These are phyloP conservation scores for Lacanobia oleracea DNA, from an alignment of 2,888 invertebrate genomes.

Conservation along the genomic window DNA sequence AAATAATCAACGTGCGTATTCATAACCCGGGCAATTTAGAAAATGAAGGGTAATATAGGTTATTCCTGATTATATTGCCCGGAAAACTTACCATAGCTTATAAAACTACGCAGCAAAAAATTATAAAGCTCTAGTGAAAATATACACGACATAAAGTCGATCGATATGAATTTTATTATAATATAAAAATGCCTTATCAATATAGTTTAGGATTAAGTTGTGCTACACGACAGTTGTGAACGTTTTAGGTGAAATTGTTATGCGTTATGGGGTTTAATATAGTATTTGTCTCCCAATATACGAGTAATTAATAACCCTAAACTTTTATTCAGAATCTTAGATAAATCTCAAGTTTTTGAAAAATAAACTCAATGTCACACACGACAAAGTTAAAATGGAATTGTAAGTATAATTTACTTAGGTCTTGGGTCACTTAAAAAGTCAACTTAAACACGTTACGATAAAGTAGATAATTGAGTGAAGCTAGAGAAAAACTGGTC, in stretches of 20 bases:
- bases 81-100: constrained; percentile 11
- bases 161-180: constrained; percentile 57
- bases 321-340: constrained; percentile 22
- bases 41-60: constrained; percentile 11
- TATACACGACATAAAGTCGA: constrained; percentile 70
- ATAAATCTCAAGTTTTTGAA: constrained; percentile 3
- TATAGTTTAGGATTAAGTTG: constrained; percentile 68
- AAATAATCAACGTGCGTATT: neutral
- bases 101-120: constrained; percentile 60
- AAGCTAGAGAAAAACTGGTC: too few relatives aligned
- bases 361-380: neutral
- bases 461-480: constrained; percentile 5
- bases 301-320: constrained; percentile 2
- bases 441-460: neutral
- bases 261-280: constrained; percentile 22
- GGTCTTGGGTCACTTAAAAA: neutral
- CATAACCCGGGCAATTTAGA: constrained; percentile 8
- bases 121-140: constrained; percentile 71
- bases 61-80: constrained; percentile 5
- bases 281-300: constrained; percentile 28
- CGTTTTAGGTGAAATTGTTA: constrained; percentile 52
- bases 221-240: constrained; percentile 61
- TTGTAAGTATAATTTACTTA: neutral
- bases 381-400: neutral
- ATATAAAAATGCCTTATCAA: constrained; percentile 71